Base-by-base conservation (phyloP, 2,888 invertebrate species). In the Eupithecia vulgata region DNA sequence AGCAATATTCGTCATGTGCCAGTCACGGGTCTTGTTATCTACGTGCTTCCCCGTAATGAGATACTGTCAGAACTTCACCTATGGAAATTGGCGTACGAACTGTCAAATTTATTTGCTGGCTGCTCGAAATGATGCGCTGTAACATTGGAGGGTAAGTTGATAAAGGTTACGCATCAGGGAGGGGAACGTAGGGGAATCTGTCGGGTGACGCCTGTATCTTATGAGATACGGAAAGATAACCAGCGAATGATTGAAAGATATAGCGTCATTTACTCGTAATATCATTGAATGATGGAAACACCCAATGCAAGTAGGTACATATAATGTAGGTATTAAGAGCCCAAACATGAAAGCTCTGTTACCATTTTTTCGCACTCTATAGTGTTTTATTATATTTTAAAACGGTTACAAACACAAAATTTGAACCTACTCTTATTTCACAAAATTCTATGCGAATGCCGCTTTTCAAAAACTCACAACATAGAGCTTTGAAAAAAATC, bases 1-100 rank as follows among this genome's bases (percentile, higher is more conserved):
- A 76, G 57, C 73, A 78, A 78, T 79, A 79, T 75, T 67, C 45
- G 62, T 69, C 67, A 68, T 70, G 74, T 69, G 76, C 77, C 75
- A 77, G 76, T 72, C 74, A 74, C 74, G 70, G 66, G 72, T 67
- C 78, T 79, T 67, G 77, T 79, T 79, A 76, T 68, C 75, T 70
- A 81, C 81, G 81, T 81, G 81, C 74, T 77, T 59, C 65, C 67
- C 45, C 68, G 75, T 79, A 81, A 80, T 79, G 77, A 77, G 78
- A 78, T 74, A 68, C 74, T 66, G 72, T 68, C 76, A 72, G 61
- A 1, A 64, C 6, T 15, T 37, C 35, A 52, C 15, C 52, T 59
- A 59, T 66, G 30, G 65, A 65, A 70, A 57, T 59, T 66, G 66
- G 61, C 59, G 57, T 68, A 59, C 57, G 40, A 68, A 68, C 40